Evolutionary conservation across 1,140 invertebrate species (phyloP).

Genomic region (Ceratosolen solmsi): DNA sequence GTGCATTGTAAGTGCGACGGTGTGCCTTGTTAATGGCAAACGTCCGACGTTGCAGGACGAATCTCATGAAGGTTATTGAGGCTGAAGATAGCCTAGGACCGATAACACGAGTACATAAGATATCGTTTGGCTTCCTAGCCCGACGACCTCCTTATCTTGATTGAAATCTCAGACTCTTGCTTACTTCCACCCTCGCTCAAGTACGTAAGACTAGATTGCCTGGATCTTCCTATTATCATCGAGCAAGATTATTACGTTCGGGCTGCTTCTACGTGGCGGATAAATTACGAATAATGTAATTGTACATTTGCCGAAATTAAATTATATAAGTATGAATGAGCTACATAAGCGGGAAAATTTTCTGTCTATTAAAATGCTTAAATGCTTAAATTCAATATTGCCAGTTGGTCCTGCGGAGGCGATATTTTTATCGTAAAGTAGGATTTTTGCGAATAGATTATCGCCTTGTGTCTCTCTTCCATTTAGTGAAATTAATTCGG

Average conservation of each 20-base stretch:
- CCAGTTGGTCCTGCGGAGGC: too few species aligned
- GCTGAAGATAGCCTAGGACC: conserved; percentile 24
- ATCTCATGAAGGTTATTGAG: conserved; percentile 49
- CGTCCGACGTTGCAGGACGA: conserved; percentile 24
- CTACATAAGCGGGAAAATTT: too few species aligned
- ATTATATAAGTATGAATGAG: too few species aligned
- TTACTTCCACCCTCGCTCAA: conserved; percentile 13
- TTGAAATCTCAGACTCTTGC: conserved; percentile 44
- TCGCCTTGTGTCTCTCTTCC: too few species aligned
- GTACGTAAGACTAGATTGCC: conserved; percentile 33
- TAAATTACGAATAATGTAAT: conserved; percentile 36
- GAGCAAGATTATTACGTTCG: conserved; percentile 31
- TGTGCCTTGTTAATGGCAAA: conserved; percentile 29
- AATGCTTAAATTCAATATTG: too few species aligned
- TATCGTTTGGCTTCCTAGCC: conserved; percentile 24
- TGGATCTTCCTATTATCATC: conserved; percentile 36
- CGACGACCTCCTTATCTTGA: conserved; percentile 33
- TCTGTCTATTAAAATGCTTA: too few species aligned
- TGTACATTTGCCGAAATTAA: background rate
- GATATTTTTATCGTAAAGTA: too few species aligned
- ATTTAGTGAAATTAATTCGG: too few species aligned
- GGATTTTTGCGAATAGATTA: too few species aligned
- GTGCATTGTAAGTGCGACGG: background rate
- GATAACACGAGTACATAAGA: conserved; percentile 47
- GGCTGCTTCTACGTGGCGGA: conserved; percentile 2